phyloP scores from a whole-genome alignment of 2,113 vertebrate species.

The Dolichotis patagonum region DNA sequence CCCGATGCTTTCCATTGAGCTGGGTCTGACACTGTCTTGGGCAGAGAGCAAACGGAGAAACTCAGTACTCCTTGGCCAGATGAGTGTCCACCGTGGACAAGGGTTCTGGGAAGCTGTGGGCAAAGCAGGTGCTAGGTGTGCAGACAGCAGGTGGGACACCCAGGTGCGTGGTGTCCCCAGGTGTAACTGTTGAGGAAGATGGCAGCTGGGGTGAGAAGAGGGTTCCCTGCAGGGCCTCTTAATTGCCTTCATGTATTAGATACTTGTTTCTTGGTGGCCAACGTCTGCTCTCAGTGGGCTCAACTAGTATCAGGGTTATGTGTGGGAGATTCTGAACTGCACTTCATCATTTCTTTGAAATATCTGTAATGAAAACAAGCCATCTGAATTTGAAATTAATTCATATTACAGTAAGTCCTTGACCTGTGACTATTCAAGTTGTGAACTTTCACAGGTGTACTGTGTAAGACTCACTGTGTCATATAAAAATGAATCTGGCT shows the following conservation, averaged over 20 bases:
- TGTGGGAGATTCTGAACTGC: background rate
- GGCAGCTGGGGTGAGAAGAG: background rate
- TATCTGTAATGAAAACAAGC: background rate
- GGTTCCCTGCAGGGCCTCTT: background rate
- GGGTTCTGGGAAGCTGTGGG: background rate
- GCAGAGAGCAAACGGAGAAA: background rate
- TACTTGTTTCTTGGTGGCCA: background rate
- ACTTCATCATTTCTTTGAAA: constrained; percentile 28
- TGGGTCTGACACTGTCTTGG: background rate
- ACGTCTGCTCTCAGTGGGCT: background rate
- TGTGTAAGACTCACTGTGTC: background rate
- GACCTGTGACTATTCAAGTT: background rate
- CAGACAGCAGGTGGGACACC: background rate
- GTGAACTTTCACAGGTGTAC: background rate
- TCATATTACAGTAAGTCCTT: background rate
- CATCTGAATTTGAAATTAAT: constrained; percentile 46
- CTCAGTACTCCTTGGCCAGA: background rate
- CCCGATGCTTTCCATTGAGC: background rate
- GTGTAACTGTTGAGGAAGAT: background rate
- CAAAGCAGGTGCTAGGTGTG: background rate
- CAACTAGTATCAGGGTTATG: background rate
- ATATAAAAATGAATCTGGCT: background rate
- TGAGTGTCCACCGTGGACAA: background rate
- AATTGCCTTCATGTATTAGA: background rate
- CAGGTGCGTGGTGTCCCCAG: background rate